Base-by-base conservation (phyloP, 2,888 invertebrate genomes). In the Pyrrhosoma nymphula region DNA sequence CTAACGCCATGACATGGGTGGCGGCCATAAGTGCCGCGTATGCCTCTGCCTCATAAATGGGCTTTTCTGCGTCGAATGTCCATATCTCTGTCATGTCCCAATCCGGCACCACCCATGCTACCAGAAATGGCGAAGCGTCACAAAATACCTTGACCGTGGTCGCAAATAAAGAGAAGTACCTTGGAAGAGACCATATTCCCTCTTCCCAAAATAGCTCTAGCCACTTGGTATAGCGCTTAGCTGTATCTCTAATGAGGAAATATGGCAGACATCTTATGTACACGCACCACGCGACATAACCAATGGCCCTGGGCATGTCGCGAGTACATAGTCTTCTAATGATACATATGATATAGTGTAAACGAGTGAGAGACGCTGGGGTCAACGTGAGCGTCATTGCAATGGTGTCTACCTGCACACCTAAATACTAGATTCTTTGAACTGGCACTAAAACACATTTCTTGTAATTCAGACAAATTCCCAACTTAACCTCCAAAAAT, bases 61-160 rank as follows among this genome's bases (percentile, higher is more conserved):
- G 47, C 8, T 0, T 0, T 6, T 47, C 47, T 0, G 39, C 10
- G 0, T 12, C 39, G 2, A 88, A 55, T 0, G 88, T 3, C 39
- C 39, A 88, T 6, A 55, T 55, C 30, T 88, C 88, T 0, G 47
- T 47, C 6, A 47, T 47, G 4, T 88, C 23, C 6, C 0, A 23
- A 0, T 1, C 8, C 10, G 39, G 88, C 0, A 20, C 10, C 0
- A 88, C 88, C 88, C 88, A 88, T 8, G 88, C 4, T 23, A 14
- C 26, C 10, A 0, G n/a, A n/a, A n/a, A n/a, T n/a, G 88, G 88
- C 0, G 88, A 47, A 0, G 88, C 88, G 26, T 88, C 88, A 4
- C 2, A 20, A 26, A 4, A 88, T 0, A 88, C 47, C 0, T 20
- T 20, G 0, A 2, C 1, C 16, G 10, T 6, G 0, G 8, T 0